Evolutionary conservation across 1,140 invertebrate species (phyloP).

Genomic region (Cherax destructor): DNA sequence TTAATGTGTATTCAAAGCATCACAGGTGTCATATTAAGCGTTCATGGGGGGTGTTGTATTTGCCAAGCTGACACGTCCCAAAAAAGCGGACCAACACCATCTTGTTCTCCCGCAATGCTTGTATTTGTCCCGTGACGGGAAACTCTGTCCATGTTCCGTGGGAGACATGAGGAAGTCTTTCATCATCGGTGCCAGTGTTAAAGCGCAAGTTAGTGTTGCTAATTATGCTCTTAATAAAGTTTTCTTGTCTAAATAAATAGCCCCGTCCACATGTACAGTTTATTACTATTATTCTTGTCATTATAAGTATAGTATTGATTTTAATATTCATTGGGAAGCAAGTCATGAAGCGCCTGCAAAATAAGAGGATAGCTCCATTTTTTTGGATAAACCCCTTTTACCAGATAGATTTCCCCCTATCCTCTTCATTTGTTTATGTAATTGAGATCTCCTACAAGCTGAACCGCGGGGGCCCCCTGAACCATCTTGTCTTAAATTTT

Average conservation of each 20-base stretch:
- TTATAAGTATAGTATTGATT: no score
- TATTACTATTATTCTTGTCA: no score
- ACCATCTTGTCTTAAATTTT: no score
- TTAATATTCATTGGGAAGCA: no score
- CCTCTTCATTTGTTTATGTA: no score
- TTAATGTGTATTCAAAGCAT: slow-evolving; percentile 81
- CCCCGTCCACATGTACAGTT: no score
- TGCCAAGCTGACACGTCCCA: slow-evolving; percentile 84
- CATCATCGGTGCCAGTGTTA: slow-evolving; percentile 92
- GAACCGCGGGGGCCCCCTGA: no score
- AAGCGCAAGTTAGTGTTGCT: slow-evolving; percentile 77
- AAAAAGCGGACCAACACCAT: slow-evolving; percentile 94
- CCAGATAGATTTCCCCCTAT: no score
- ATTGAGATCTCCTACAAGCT: no score
- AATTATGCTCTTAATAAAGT: not conserved
- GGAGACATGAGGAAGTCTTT: slow-evolving; percentile 94
- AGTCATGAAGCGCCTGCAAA: no score
- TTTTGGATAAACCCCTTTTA: no score
- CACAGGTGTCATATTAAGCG: slow-evolving; percentile 80
- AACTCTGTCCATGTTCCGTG: slow-evolving; percentile 90
- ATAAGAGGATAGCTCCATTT: no score
- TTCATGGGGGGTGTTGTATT: slow-evolving; percentile 81
- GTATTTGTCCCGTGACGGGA: slow-evolving; percentile 90
- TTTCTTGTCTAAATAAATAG: not conserved
- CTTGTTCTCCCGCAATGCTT: slow-evolving; percentile 91